Conservation (phyloP, 2,113 vertebrate species). For the Axis porcinus region DNA sequence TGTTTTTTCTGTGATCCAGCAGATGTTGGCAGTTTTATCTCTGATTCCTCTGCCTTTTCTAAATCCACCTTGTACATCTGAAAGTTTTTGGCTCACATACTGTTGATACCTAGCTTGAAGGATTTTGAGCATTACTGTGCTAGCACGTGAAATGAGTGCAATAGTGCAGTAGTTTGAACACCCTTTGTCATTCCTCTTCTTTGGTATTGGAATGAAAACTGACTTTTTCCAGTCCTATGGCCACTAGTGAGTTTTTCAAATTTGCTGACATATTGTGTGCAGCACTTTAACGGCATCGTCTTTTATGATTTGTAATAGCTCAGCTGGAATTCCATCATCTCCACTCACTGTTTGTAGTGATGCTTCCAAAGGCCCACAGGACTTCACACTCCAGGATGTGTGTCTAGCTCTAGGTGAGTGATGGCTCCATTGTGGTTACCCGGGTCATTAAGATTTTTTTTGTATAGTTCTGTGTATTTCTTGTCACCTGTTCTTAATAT, state of each 20-base stretch:
- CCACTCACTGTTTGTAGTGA: not conserved
- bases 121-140: not conserved
- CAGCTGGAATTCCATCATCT: not conserved
- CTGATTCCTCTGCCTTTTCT: not conserved
- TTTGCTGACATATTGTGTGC: not conserved
- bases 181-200: not conserved
- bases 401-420: not conserved
- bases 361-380: not conserved
- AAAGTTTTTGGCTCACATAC: not conserved
- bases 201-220: not conserved
- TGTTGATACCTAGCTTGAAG: not conserved
- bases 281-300: not conserved
- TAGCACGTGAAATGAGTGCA: not conserved
- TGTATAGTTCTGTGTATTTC: not conserved
- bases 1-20: not conserved
- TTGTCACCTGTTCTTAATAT: not conserved
- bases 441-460: not conserved
- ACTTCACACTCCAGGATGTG: not conserved
- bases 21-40: not conserved
- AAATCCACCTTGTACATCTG: not conserved
- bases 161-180: not conserved
- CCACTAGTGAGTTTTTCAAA: not conserved
- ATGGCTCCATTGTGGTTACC: not conserved
- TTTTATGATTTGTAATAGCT: not conserved
- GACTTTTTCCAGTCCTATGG: not conserved